Evolutionary conservation across 2,113 vertebrate species (phyloP), one percentile per base, ranked within the genome.

Genomic region (Cricetomys ansorgei): DNA sequence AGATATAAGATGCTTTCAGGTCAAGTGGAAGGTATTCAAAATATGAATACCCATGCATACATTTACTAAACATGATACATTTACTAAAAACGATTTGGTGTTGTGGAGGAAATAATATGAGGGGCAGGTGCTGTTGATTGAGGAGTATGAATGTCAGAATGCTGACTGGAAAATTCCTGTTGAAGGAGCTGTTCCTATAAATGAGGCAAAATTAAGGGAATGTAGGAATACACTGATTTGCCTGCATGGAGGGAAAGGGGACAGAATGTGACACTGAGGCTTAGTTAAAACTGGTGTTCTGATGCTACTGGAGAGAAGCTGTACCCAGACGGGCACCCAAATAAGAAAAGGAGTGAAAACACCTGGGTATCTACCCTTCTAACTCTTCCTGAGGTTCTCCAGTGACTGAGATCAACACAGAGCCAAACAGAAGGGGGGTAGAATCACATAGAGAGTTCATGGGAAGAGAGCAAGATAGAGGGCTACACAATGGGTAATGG

Each of bases 61-160:
- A 80, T 48, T 92, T 65, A 90, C 92, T 92, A 92, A 90, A 76
- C 62, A 53, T 40, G 62, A 37, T 70, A 70, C n/a, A n/a, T n/a
- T n/a, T n/a, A n/a, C 79, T 55, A 53, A 90, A 83, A 92, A 67
- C 64, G 16, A 57, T 29, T 83, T 37, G 25, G 48, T 29, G 45
- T 67, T 45, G 45, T 70, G 21, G 25, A 89, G 86, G 57, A 92
- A 91, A 76, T 34, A 70, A 4, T 86, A 40, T 37, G 45, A 91
- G 76, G 76, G 64, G 53, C 62, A 96, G 57, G 4, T 57, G 31
- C 59, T 50, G 79, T 83, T 84, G 64, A 90, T 3, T 85, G 53
- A 57, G 0, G 57, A 70, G 0, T 62, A 2, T 84, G 64, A 69
- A 73, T 79, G 40, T 76, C 79, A 89, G 37, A 57, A 17, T 62